A percentile compares a stretch with the other conserved stretches of the same genome.
Conservation (phyloP, 2,797 vertebrate genomes). For the Petrocephalus schoutedeni region DNA sequence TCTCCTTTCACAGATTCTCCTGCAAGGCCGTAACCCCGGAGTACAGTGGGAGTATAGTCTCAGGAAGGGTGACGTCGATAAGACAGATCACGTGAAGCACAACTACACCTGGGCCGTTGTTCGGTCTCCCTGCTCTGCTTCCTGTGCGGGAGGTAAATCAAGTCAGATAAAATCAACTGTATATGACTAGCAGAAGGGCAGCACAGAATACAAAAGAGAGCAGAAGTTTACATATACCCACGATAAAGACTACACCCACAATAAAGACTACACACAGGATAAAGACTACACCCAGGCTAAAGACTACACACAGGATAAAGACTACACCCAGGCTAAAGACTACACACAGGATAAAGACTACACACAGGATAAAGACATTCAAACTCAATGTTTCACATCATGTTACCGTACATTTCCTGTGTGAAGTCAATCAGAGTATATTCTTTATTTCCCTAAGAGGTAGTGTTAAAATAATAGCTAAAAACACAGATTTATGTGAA, state of each 20-base stretch:
- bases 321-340: background rate
- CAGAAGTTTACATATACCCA: background rate
- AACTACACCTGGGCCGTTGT: conserved; percentile 75
- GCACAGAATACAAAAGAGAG: background rate
- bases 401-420: background rate
- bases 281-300: too few species aligned
- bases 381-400: background rate
- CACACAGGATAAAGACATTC: too few species aligned
- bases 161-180: background rate
- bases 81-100: conserved; percentile 54
- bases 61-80: conserved; percentile 52
- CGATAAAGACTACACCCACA: background rate
- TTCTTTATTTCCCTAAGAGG: background rate
- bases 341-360: too few species aligned
- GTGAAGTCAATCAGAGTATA: background rate
- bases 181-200: background rate
- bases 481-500: background rate
- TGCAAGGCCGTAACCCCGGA: conserved; percentile 80
- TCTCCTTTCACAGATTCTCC: conserved; percentile 62
- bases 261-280: too few species aligned
- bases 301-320: too few species aligned
- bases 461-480: background rate
- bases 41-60: conserved; percentile 78
- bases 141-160: conserved; percentile 74
- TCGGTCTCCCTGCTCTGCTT: conserved; percentile 72